Evolutionary conservation across 2,888 invertebrate genomes (phyloP), one percentile per base, ranked within the genome.

Genomic region (Petrophora chlorosata): DNA sequence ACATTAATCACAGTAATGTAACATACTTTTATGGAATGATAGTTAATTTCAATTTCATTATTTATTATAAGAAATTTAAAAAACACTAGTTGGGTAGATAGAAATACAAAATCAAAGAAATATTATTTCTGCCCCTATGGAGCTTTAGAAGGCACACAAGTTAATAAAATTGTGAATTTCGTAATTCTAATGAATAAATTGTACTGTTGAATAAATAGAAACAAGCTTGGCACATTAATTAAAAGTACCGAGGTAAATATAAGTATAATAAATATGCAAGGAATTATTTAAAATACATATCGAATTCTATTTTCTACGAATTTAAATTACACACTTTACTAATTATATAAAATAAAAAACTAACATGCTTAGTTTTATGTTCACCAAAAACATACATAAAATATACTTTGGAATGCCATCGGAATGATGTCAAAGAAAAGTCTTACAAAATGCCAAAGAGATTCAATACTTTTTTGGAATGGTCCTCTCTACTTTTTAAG

Each of bases 1-100:
- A 68, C 70, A 81, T 86, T 81, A 86, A 87, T 87, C 85, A 87
- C 87, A 87, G 82, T 76, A 69, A 73, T 67, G 74, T 75, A 56
- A 15, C n/a, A 35, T 78, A 78, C n/a, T 12, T 16, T 25, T 15
- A 33, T 84, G 88, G 87, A 89, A 89, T 89, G 88, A 83, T 79
- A 72, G 63, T 65, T 67, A 43, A 43, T 44, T 23, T 39, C 9
- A 34, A 41, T 42, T 63, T 67, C 56, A 68, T 72, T 74, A 76
- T 78, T 81, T 77, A 74, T 66, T 63, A 25, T n/a, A n/a, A n/a
- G n/a, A 32, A 32, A 46, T 30, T 36, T 19, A 38, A 12, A 26
- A 8, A 17, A 28, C 1, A 25, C 15, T 5, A 41, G 10, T n/a
- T 10, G 10, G 10, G 25, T n/a, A n/a, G 3, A 1, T 25, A 10